Base-by-base conservation (phyloP, 2,797 vertebrate species). In the Remorina albescens region DNA sequence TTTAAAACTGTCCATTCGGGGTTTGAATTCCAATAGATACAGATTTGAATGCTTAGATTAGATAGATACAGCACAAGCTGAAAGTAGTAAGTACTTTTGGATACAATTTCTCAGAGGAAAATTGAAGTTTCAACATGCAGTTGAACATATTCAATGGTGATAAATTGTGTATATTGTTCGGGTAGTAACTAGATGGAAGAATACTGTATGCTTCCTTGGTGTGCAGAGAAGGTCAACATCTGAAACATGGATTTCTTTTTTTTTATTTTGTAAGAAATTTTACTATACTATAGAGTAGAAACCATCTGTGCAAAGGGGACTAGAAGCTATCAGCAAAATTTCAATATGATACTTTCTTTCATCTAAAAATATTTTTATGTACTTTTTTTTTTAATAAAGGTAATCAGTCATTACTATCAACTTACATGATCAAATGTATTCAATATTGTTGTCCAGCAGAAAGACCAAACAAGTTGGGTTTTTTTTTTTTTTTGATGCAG, bases 161-260 rank as follows among this genome's bases (percentile, higher is more conserved):
- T 80, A 74, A 55, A 79, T 75, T 12, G 28, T 72, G 66, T 81
- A 47, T 61, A 60, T 61, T 80, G 75, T 66, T 50, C 53, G 57
- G 74, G 86, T 81, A 63, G 71, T 25, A 28, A 64, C 62, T 83
- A 80, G 75, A 87, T 80, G 77, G 74, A 64, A 65, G 67, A 62
- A 57, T 42, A 54, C 15, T 78, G 53, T 55, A 55, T 56, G 62
- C 85, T 87, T 84, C 63, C 42, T 72, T 30, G 15, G 67, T 82
- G 74, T 69, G 73, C 61, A 65, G 49, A 71, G 56, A 73, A 47
- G 28, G 80, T 68, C 61, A 44, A 28, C 51, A 34, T 55, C 49
- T 58, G 65, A 77, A 75, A 82, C 61, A 63, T n/a, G n/a, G n/a
- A n/a, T n/a, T n/a, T n/a, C n/a, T n/a, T n/a, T n/a, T n/a, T n/a